These are phyloP conservation scores for Tapirus indicus DNA, from an alignment of 2,797 vertebrate genomes.

Conservation along the genomic window DNA sequence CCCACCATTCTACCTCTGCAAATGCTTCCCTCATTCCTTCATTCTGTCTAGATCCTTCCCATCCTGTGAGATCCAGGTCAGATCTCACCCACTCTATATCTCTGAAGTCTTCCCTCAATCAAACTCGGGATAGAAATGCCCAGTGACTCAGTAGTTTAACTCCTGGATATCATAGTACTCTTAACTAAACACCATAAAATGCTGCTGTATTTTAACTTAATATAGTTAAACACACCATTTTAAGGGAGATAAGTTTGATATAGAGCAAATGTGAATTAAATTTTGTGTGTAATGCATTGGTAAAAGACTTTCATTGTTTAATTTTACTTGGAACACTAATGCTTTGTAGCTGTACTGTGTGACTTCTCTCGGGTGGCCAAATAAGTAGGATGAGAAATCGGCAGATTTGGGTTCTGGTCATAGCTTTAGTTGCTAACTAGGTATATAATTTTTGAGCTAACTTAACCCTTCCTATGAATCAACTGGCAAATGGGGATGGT, in stretches of 20 bases:
- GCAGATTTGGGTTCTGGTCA: not conserved
- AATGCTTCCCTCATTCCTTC: not conserved
- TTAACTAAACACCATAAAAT: not conserved
- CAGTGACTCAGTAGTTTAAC: not conserved
- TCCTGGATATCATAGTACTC: not conserved
- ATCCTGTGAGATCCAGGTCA: not conserved
- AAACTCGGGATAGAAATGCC: not conserved
- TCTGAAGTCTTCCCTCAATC: not conserved
- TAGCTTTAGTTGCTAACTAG: not conserved
- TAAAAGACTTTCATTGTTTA: not conserved
- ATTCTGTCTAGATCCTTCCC: not conserved
- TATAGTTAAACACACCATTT: not conserved
- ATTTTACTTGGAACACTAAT: not conserved
- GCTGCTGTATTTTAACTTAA: not conserved
- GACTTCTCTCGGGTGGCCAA: not conserved
- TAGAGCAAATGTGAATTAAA: not conserved
- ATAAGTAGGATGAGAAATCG: not conserved
- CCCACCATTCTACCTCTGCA: not conserved
- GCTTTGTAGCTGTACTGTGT: not conserved
- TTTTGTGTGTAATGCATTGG: not conserved
- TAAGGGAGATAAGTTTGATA: slow-evolving; percentile 19
- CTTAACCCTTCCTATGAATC: not conserved
- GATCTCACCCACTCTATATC: not conserved
- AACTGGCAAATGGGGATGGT: not conserved
- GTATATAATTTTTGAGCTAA: not conserved